Percentiles rank a stretch among this genome's conserved stretches.
Evolutionary conservation across 1,140 invertebrate species (phyloP).

Genomic region (Ostrea edulis): DNA sequence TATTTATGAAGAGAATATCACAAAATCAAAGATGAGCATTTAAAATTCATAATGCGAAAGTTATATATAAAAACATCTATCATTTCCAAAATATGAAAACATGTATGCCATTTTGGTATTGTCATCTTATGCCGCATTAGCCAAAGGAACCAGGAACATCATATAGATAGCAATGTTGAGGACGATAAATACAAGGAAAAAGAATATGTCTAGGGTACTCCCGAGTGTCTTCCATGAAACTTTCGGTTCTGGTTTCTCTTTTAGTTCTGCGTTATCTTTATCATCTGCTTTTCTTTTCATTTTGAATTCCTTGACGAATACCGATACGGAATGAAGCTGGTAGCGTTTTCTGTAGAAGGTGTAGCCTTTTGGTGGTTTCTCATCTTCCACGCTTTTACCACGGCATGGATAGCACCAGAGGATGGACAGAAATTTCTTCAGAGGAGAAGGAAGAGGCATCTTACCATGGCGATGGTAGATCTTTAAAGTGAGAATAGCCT

Average conservation of each 20-base stretch:
- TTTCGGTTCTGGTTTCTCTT: constrained; percentile 33
- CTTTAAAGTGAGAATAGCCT: constrained; percentile 37
- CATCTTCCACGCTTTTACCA: constrained; percentile 43
- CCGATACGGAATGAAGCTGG: constrained; percentile 44
- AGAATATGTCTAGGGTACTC: constrained; percentile 50
- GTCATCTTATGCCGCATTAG: constrained; percentile 26
- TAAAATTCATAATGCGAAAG: too few relatives aligned
- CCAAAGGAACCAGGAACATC: constrained; percentile 51
- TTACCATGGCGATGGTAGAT: constrained; percentile 47
- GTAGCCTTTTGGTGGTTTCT: constrained; percentile 46
- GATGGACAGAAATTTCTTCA: constrained; percentile 42
- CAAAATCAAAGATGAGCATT: too few relatives aligned
- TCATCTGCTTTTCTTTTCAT: constrained; percentile 40
- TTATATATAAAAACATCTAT: too few relatives aligned
- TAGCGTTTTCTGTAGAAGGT: constrained; percentile 41
- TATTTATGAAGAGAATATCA: too few relatives aligned
- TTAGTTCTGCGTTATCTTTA: constrained; percentile 10
- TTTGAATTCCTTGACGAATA: constrained; percentile 49
- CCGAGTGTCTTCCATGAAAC: constrained; percentile 52
- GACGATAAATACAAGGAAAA: constrained; percentile 48
- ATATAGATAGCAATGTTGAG: constrained; percentile 42
- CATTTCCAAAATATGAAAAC: too few relatives aligned
- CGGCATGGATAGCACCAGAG: constrained; percentile 51
- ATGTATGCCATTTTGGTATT: too few relatives aligned
- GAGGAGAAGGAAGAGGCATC: constrained; percentile 13